Base-by-base conservation (phyloP, 1,140 invertebrate species). In the Bombus pascuorum region DNA sequence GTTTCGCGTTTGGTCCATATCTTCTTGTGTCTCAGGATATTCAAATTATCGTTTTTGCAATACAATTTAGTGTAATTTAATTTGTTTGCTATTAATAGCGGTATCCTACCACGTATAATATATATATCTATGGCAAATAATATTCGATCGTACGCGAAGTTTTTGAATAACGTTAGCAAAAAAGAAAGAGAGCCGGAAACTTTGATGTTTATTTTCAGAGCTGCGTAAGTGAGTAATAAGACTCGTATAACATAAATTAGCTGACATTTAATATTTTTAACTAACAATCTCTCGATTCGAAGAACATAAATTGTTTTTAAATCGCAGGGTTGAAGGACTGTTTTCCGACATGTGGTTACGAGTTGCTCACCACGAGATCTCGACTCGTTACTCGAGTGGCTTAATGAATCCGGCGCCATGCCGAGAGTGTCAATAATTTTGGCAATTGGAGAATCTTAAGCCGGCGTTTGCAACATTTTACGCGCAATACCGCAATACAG, bases 361-460 rank as follows among this genome's bases (percentile, higher is more conserved):
- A 66, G 62, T 53, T 39, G 32, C n/a, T 47, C 73, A 37, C 18
- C 73, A 70, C 59, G 53, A 81, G 70, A 5, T 37, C 28, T n/a
- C 37, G 25, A 12, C 32, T 84, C 66, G 66, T 84, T 70, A 84
- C 39, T 22, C 73, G 81, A 68, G 57, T 39, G 62, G 34, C 10
- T 37, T 77, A 77, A 77, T 74, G 81, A 83, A 74, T 59, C 39
- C 71, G 13, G 37, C 28, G n/a, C 62, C 34, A 42, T 57, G 47
- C 42, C 32, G 34, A 1, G 76, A 79, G 68, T 65, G 83, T 25
- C 76, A 79, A 80, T 85, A 85, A 85, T 85, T 85, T 85, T 18
- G 53, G 76, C 53, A 85, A 80, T 85, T 80, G 76, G 68, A 85
- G 42, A 57, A 39, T 70, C 68, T 85, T 62, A 72, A 85, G 39